phyloP scores from a whole-genome alignment of 2,888 invertebrate genomes.

The Oithona nana region DNA sequence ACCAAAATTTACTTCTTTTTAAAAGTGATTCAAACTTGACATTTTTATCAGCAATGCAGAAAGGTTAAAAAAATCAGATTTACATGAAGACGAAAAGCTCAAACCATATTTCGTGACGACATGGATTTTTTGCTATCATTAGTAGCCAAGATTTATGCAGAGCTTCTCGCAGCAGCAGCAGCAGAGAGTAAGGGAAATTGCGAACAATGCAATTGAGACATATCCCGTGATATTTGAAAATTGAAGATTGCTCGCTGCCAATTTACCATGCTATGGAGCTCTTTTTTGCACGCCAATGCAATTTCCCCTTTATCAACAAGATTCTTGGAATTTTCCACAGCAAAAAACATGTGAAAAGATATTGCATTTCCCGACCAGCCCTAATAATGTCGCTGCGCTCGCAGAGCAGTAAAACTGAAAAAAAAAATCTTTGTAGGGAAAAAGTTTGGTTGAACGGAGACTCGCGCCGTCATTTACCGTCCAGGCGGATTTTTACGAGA shows the following conservation, averaged over 20 bases:
- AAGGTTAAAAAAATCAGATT: too few species aligned
- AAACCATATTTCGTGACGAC: too few species aligned
- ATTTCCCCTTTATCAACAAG: not conserved
- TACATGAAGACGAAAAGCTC: too few species aligned
- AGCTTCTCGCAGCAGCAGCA: too few species aligned
- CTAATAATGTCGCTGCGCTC: not conserved
- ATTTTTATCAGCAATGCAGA: too few species aligned
- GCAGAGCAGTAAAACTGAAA: not conserved
- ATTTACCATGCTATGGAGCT: not conserved
- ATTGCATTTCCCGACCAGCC: not conserved
- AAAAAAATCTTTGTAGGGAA: not conserved
- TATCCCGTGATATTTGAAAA: not conserved
- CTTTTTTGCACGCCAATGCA: not conserved
- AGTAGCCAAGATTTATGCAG: too few species aligned
- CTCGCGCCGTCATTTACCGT: not conserved
- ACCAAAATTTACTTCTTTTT: too few species aligned
- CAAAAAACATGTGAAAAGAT: not conserved
- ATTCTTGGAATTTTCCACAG: not conserved
- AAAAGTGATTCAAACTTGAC: too few species aligned
- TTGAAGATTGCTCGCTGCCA: not conserved
- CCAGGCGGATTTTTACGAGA: not conserved
- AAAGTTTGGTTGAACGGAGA: too few species aligned
- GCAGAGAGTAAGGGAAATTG: too few species aligned
- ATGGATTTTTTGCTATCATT: too few species aligned
- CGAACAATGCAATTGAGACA: too few species aligned